Evolutionary conservation across 1,140 invertebrate genomes (phyloP), one percentile per base, ranked within the genome.

Genomic region (Drosophila bocqueti): DNA sequence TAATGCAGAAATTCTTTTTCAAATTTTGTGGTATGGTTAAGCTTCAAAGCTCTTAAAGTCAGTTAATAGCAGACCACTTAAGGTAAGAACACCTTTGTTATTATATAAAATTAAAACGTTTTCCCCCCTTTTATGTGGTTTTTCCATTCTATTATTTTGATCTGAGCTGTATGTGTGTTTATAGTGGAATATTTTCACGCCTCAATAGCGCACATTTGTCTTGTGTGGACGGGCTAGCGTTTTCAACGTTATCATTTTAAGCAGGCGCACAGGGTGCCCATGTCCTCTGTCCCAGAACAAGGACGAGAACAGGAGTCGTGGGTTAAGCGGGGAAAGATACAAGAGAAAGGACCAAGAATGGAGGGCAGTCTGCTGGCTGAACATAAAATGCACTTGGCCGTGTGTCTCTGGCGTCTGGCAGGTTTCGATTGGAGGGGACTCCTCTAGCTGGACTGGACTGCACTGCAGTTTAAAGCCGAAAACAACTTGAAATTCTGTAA

Each of bases 201-300:
- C 84, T 89, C 84, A 89, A 84, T 90, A 67, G 84, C 69, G 86
- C 84, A 89, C 84, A 89, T 89, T 89, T 90, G 84, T 89, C 84
- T 89, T 89, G 59, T 75, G 63, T 74, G 65, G 76, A 78, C 83
- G 71, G 76, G 63, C 49, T 49, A 77, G 50, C 69, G 71, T 83
- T 83, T 83, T 84, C 84, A 90, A 90, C 84, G 84, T 89, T 89
- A 89, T 89, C 84, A 90, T 89, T 89, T 89, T 90, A 90, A 89
- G 58, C 84, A 89, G 81, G 71, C 84, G 69, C 84, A 66, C 55
- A 68, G 60, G 34, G 52, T 71, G 59, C 57, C 49, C 67, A 68
- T 71, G 67, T 71, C 67, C 69, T 43, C 36, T 50, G 69, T 36
- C 54, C 69, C 38, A 49, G 59, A 63, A 63, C 61, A 64, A 67